A percentile compares a stretch with the other conserved stretches of the same genome.
Evolutionary conservation across 2,797 vertebrate genomes (phyloP).

Genomic region (Neosalanx taihuensis): DNA sequence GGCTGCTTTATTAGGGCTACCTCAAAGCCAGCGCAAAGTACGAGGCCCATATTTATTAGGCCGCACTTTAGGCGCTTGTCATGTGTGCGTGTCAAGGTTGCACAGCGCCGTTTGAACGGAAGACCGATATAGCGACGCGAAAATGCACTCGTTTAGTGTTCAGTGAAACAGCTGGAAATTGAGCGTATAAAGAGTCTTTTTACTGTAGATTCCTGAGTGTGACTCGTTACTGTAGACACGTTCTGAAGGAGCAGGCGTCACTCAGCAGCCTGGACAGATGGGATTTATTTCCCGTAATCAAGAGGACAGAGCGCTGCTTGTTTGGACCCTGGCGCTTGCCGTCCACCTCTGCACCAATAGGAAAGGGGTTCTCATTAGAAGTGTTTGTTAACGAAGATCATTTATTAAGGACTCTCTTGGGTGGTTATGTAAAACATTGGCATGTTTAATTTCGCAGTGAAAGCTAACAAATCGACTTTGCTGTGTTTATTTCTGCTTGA

Average conservation of each 20-base stretch:
- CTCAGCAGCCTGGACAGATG: constrained; percentile 39
- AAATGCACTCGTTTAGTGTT: constrained; percentile 34
- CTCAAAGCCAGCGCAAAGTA: constrained; percentile 68
- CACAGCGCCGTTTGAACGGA: constrained; percentile 61
- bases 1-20: constrained; percentile 73
- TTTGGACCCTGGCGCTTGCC: constrained; percentile 55
- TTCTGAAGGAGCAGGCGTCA: constrained; percentile 57
- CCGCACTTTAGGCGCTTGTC: constrained; percentile 67
- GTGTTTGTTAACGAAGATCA: constrained; percentile 52
- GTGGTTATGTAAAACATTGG: constrained; percentile 60
- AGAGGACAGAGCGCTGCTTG: constrained; percentile 63
- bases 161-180: constrained; percentile 29
- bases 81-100: constrained; percentile 57
- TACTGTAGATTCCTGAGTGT: constrained; percentile 50
- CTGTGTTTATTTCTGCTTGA: constrained; percentile 24
- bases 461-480: constrained; percentile 64
- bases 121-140: constrained; percentile 49
- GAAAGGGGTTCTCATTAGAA: constrained; percentile 47
- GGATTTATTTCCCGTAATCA: constrained; percentile 74
- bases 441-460: constrained; percentile 65
- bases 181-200: constrained; percentile 41
- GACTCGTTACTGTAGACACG: constrained; percentile 22
- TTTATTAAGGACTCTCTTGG: constrained; percentile 62
- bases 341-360: constrained; percentile 39
- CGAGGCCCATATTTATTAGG: constrained; percentile 71